Conservation (phyloP, 2,797 vertebrate genomes). For the Vireo griseus region DNA sequence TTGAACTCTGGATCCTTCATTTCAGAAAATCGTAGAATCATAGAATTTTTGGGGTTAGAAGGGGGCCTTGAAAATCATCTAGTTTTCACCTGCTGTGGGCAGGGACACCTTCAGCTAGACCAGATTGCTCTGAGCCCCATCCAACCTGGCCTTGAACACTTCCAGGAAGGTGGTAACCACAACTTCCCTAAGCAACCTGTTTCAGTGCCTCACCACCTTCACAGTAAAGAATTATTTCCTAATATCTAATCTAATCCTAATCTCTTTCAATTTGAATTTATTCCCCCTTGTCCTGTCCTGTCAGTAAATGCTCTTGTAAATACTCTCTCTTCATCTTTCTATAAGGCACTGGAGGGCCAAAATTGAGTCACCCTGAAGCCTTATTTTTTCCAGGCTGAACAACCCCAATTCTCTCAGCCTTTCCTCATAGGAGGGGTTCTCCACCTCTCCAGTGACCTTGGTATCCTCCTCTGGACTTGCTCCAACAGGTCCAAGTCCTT, state of each 20-base stretch:
- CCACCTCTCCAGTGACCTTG: not conserved
- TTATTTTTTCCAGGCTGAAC: not conserved
- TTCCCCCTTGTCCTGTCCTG: not conserved
- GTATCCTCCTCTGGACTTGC: accelerated
- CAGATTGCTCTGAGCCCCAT: not conserved
- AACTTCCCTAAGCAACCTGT: not conserved
- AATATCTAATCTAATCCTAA: not conserved
- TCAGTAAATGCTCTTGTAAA: not conserved
- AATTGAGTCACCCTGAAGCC: not conserved
- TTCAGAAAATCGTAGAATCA: not conserved
- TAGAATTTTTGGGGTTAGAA: not conserved
- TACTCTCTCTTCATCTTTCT: not conserved
- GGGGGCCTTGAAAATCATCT: not conserved
- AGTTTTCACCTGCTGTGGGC: not conserved
- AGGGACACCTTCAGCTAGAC: not conserved
- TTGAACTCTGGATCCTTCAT: not conserved
- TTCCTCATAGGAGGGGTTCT: not conserved
- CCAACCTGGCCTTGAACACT: not conserved
- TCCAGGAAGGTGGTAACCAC: not conserved
- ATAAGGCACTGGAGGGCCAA: not conserved
- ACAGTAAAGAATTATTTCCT: not conserved
- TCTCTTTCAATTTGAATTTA: not conserved
- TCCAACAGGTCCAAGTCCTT: accelerated
- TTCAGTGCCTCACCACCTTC: not conserved
- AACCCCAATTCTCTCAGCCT: not conserved